These are phyloP conservation scores for Brachyptera putata DNA, from an alignment of 2,888 invertebrate species.

Conservation along the genomic window DNA sequence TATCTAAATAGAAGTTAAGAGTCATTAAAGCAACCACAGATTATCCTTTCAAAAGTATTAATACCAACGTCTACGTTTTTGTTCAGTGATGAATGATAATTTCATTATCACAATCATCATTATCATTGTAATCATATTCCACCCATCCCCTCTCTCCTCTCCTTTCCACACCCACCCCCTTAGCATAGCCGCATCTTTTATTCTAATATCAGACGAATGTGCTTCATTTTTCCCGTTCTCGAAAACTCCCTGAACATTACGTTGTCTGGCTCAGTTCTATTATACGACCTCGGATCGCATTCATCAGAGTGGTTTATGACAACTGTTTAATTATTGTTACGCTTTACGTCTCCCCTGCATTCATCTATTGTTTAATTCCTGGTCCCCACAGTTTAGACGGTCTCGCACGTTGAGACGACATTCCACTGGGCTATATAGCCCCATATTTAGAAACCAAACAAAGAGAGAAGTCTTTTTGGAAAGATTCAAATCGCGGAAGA, in stretches of 20 bases:
- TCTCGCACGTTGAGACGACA: background rate
- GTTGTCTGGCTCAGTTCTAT: too few relatives aligned
- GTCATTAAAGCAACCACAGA: background rate
- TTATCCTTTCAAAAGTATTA: background rate
- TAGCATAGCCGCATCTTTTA: background rate
- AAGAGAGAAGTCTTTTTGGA: slow-evolving; percentile 10
- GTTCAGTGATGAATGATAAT: slow-evolving; percentile 4
- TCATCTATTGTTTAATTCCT: background rate
- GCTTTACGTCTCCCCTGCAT: background rate
- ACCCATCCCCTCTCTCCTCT: background rate
- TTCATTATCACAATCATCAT: slow-evolving; percentile 5
- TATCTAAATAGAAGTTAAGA: too few relatives aligned
- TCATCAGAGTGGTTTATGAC: slow-evolving; percentile 22
- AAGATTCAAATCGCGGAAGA: slow-evolving; percentile 4
- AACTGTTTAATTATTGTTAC: slow-evolving; percentile 25
- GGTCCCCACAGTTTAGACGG: background rate
- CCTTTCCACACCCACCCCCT: too few relatives aligned
- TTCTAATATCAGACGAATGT: slow-evolving; percentile 3
- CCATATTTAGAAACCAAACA: too few relatives aligned
- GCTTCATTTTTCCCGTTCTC: background rate
- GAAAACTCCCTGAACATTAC: background rate
- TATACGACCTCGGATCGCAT: too few relatives aligned
- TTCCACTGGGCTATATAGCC: too few relatives aligned
- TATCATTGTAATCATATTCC: background rate
- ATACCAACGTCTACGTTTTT: background rate